Base-by-base conservation (phyloP, 2,113 vertebrate species). In the Collichthys lucidus region DNA sequence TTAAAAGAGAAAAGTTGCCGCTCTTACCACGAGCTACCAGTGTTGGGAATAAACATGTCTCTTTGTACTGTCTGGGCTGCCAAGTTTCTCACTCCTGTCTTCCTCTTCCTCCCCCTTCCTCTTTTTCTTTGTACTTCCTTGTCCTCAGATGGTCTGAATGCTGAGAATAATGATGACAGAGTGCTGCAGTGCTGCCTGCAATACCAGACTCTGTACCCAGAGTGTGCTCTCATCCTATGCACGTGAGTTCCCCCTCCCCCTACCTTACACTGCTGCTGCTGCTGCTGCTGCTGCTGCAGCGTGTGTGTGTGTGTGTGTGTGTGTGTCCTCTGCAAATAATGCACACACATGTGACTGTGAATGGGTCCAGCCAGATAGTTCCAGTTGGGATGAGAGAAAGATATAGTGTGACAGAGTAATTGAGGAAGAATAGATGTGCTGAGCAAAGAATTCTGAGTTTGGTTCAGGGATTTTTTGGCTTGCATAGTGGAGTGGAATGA, bases 111-210 rank as follows among this genome's bases (percentile, higher is more conserved):
- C 65, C 60, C 49, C 11, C 4, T 70, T 70, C 47, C 24, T 75
- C 60, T 70, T 62, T 86, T 19, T 71, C 26, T 73, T 59, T 71
- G 29, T 46, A 9, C 31, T 26, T 59, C 35, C 55, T 66, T 86
- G 76, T 86, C 70, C 74, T 56, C 84, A 99, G 97, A 96, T 91
- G 94, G 93, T 63, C 90, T 97, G 72, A 95, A 91, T 2, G 91
- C 95, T 0, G 95, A 97, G 90, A 99, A 97, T 93, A 99, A 97
- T 2, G 97, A 99, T 1, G 98, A 99, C 82, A 93, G 96, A 19
- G 97, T 99, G 83, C 94, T 99, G 89, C 96, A 97, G 71, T 99
- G 98, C 93, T 98, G 97, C 86, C 94, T 99, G 91, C 98, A 99
- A 71, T 98, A 97, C 92, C 96, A 96, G 92, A 91, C 87, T 47